Evolutionary conservation across 2,888 invertebrate genomes (phyloP).

Genomic region (Tinea trinotella): DNA sequence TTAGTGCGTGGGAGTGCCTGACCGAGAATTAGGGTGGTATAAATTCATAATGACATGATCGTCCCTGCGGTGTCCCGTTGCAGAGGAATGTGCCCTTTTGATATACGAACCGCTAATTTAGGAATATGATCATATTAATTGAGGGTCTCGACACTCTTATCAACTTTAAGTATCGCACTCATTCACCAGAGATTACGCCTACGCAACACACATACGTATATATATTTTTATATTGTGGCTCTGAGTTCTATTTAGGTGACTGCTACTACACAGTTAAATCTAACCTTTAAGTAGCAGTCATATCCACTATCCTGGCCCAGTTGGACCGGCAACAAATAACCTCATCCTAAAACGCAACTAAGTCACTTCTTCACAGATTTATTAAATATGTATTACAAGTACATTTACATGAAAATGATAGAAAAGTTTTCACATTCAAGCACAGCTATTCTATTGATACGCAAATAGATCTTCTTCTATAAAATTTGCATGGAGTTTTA

Average conservation of each 20-base stretch:
- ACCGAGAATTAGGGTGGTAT: slow-evolving; percentile 55
- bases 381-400: background rate
- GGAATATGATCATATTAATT: slow-evolving; percentile 19
- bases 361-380: too few relatives aligned
- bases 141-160: slow-evolving; percentile 1
- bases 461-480: background rate
- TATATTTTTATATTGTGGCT: too few relatives aligned
- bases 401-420: background rate
- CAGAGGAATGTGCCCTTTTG: slow-evolving; percentile 16
- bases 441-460: background rate
- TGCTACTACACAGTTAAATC: too few relatives aligned
- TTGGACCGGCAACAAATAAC: too few relatives aligned
- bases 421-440: background rate
- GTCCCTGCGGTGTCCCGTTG: slow-evolving; percentile 27
- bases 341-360: too few relatives aligned
- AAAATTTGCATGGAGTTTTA: slow-evolving; percentile 12
- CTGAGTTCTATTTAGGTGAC: too few relatives aligned
- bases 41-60: slow-evolving; percentile 48
- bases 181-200: background rate
- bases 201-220: too few relatives aligned
- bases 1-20: slow-evolving; percentile 52
- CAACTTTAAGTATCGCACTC: slow-evolving; percentile 3
- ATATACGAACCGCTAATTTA: slow-evolving; percentile 19
- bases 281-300: too few relatives aligned
- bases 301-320: too few relatives aligned